These are phyloP conservation scores for Aspidiotus destructor DNA, from an alignment of 2,888 invertebrate species.

Conservation along the genomic window DNA sequence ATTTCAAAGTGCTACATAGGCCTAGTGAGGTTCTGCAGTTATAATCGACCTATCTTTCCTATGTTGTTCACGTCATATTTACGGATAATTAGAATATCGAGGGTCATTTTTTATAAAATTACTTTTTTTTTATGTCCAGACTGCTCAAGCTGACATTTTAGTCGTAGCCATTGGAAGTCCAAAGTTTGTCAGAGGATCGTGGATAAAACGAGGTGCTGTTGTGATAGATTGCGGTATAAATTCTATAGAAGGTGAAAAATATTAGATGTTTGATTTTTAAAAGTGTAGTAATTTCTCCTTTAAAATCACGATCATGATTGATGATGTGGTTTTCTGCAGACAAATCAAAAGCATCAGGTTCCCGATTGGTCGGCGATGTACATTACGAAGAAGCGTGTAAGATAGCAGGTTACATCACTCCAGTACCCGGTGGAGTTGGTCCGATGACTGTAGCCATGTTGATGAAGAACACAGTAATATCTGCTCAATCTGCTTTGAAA, in stretches of 20 bases:
- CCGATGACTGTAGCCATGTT: conserved; percentile 99
- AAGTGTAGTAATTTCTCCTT: conserved; percentile 6
- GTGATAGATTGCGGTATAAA: conserved; percentile 99
- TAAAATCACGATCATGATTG: background rate
- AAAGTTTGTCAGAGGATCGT: conserved; percentile 82
- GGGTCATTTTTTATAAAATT: background rate
- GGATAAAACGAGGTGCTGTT: conserved; percentile 96
- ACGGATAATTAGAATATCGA: no score
- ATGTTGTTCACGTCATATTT: no score
- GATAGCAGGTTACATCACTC: conserved; percentile 82
- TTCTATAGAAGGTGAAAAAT: conserved; percentile 62
- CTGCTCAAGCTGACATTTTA: conserved; percentile 78
- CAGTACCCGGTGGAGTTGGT: conserved; percentile 94
- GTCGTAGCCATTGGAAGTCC: conserved; percentile 91
- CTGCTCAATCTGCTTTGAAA: conserved; percentile 50
- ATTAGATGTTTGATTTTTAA: conserved; percentile 6
- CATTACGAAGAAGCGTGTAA: conserved; percentile 67
- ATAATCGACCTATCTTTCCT: no score
- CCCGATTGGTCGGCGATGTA: conserved; percentile 90
- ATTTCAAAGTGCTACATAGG: no score
- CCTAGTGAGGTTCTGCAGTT: no score
- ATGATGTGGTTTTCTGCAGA: conserved; percentile 47
- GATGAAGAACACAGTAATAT: conserved; percentile 85
- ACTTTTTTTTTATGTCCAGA: conserved; percentile 43
- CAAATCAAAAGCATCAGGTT: conserved; percentile 63